Base-by-base conservation (phyloP, 2,888 invertebrate genomes). In the Baronia brevicornis region DNA sequence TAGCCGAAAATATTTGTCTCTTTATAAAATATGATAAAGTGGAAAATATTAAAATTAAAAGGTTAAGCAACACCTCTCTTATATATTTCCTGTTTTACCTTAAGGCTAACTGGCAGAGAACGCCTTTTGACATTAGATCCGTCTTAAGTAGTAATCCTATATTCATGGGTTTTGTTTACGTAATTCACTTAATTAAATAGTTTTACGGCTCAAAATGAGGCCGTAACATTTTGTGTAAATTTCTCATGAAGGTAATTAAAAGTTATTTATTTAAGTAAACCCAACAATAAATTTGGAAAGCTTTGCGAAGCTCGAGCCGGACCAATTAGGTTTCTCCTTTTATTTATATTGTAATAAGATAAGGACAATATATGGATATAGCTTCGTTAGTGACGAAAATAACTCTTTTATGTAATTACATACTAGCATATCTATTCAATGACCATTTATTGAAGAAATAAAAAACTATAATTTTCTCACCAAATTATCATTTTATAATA, bases 241-340 rank as follows among this genome's bases (percentile, higher is more conserved):
- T 45, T 42, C 44, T 37, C 38, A n/a, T n/a, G 38, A 46, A 45
- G 44, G 49, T 60, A 64, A 62, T 65, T 61, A 56, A 61, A 63
- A 54, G 38, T 58, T 56, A 54, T 59, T 66, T 58, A 61, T 53
- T 51, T 51, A 47, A 48, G 44, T 51, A 46, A 38, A 54, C 49
- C 48, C 46, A 54, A 60, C 64, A 32, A 68, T 74, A 73, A 73
- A 78, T 78, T 69, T 61, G 43, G 48, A 48, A 59, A 55, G 62
- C 67, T 66, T 63, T 57, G 56, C 59, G 54, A 53, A 56, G 53
- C 51, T 46, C 49, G 54, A 48, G 63, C 64, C 63, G 60, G 67
- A 73, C 70, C 71, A 77, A 80, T 79, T 74, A 68, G 62, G 59
- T 61, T 66, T 75, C 79, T 77, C 71, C 62, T 63, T 69, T 67